Evolutionary conservation across 2,888 invertebrate species (phyloP), one percentile per base, ranked within the genome.

Genomic region (Cataglyphis albicans): DNA sequence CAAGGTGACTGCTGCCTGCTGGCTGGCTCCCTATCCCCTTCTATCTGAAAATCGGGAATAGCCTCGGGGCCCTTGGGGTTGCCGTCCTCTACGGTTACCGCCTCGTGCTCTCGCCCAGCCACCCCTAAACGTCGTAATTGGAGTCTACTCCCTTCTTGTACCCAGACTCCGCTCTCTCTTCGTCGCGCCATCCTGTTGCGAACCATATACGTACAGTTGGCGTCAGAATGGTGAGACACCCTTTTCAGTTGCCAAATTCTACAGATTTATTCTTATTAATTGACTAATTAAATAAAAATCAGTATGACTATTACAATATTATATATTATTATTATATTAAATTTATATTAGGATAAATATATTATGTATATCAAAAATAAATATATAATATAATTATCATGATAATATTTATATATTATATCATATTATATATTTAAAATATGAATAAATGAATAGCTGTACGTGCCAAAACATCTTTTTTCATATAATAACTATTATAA

Each of bases 121-220:
- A 86, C 70, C 84, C 88, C 88, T 88, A 90, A 91, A 89, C 88
- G 88, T 89, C 88, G 91, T 91, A 91, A 91, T 91, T 91, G 91
- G 89, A 91, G 85, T 86, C 86, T 84, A 85, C 89, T 89, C 86
- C 83, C 85, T 75, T 83, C 73, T 63, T 78, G 52, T 64, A 76
- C 65, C 65, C 44, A 44, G 72, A 82, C 18, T 72, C 44, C 12
- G 48, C 32, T 68, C 73, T 57, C 74, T 52, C 41, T 70, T 52
- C 67, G 72, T 74, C 21, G 32, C 63, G 67, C 15, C n/a, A 63
- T 35, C 35, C 32, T 29, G 18, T n/a, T 76, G 9, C 67, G 25
- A 25, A 15, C 12, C 48, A 25, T 32, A 18, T 18, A 25, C 25
- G 52, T 67, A n/a, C 52, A 65, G 35, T 67, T 65, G 63, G 32